These are phyloP conservation scores for Smittia aterrima DNA, from an alignment of 2,888 invertebrate genomes.

Conservation along the genomic window DNA sequence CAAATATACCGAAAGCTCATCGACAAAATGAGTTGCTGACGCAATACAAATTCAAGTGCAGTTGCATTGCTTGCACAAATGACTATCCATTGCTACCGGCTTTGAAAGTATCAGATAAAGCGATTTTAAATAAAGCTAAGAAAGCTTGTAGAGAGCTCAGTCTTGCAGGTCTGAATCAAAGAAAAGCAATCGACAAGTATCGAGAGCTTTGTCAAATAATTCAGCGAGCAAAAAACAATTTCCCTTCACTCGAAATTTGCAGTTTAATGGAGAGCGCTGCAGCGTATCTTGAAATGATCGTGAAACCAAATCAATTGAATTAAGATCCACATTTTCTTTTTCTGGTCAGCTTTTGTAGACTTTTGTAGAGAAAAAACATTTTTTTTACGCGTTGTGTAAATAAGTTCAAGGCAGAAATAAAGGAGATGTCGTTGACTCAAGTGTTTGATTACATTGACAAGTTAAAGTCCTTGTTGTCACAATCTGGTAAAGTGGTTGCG, in stretches of 20 bases:
- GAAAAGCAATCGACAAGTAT: slow-evolving; percentile 2
- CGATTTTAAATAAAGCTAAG: neutral
- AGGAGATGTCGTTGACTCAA: neutral
- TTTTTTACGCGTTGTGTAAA: too few relatives aligned
- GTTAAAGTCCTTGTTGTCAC: neutral
- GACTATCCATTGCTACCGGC: slow-evolving; percentile 61
- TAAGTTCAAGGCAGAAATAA: neutral
- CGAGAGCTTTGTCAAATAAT: neutral
- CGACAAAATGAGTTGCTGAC: slow-evolving; percentile 62
- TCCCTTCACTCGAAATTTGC: slow-evolving; percentile 10
- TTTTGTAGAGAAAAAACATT: too few relatives aligned
- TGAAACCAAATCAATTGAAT: neutral
- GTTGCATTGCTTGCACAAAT: slow-evolving; percentile 70
- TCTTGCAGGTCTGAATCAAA: neutral
- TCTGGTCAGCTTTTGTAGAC: neutral
- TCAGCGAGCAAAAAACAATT: neutral
- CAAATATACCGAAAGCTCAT: slow-evolving; percentile 58
- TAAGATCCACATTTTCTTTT: neutral
- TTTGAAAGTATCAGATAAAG: slow-evolving; percentile 9
- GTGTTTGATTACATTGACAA: neutral
- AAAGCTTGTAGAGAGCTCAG: slow-evolving; percentile 7
- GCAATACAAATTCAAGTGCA: slow-evolving; percentile 79
- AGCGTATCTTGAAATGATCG: neutral
- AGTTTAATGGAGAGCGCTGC: slow-evolving; percentile 16
- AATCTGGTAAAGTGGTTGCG: neutral